Percentiles rank a stretch among this genome's conserved stretches.
Conservation (phyloP, 2,113 vertebrate genomes). For the Sula dactylatra region DNA sequence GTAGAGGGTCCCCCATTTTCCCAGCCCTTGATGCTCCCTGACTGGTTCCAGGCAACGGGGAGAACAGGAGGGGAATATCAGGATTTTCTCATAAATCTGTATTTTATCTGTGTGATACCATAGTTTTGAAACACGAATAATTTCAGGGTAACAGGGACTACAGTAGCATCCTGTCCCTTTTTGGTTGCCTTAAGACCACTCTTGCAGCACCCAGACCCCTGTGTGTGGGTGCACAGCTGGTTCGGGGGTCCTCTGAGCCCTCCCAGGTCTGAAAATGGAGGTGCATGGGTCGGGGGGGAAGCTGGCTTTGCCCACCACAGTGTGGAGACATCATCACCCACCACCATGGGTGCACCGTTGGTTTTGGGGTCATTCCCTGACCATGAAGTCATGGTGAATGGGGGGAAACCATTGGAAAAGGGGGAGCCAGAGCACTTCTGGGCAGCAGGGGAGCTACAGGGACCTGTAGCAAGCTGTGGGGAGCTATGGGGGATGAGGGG, state of each 20-base stretch:
- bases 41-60: not conserved
- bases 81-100: not conserved
- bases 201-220: not conserved
- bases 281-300: not conserved
- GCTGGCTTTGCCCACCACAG: not conserved
- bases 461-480: not conserved
- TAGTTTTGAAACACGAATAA: not conserved
- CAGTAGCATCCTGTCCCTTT: not conserved
- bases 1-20: not conserved
- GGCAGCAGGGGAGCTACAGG: not conserved
- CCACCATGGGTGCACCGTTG: rapidly evolving
- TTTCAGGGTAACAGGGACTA: not conserved
- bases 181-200: not conserved
- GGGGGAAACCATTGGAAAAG: not conserved
- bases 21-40: not conserved
- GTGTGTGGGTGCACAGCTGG: rapidly evolving
- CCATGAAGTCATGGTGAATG: not conserved
- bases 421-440: not conserved
- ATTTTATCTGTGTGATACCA: not conserved
- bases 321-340: no score
- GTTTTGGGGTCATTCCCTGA: not conserved
- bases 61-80: not conserved
- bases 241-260: not conserved
- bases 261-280: not conserved
- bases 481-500: not conserved